A percentile compares a stretch with the other conserved stretches of the same genome.
Conservation (phyloP, 1,140 invertebrate genomes). For the Drosophila parvula region DNA sequence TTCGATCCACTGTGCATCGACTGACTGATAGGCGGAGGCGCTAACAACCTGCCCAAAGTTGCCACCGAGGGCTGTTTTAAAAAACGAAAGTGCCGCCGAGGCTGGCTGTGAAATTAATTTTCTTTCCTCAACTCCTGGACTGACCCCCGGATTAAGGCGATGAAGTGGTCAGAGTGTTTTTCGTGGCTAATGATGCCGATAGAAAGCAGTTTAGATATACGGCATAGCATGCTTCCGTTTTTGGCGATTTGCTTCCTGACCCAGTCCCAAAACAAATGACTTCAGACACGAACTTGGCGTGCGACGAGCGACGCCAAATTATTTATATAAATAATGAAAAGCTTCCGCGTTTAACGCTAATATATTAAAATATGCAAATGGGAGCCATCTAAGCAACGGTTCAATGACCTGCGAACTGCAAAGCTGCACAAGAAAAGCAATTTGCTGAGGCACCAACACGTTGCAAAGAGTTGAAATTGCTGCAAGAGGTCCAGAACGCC, state of each 20-base stretch:
- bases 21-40: constrained; percentile 46
- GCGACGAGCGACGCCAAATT: constrained; percentile 6
- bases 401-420: constrained; percentile 58
- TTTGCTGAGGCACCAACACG: constrained; percentile 67
- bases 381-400: constrained; percentile 65
- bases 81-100: constrained; percentile 64
- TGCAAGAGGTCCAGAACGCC: constrained; percentile 49
- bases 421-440: constrained; percentile 62
- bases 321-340: constrained; percentile 10
- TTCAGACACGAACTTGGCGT: constrained; percentile 70
- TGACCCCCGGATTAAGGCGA: constrained; percentile 23
- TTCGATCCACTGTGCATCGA: constrained; percentile 26
- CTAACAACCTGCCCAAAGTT: constrained; percentile 51
- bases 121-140: constrained; percentile 28
- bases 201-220: constrained; percentile 38
- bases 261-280: constrained; percentile 66
- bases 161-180: constrained; percentile 39
- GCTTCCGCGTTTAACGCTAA: constrained; percentile 61
- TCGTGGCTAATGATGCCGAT: constrained; percentile 40
- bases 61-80: constrained; percentile 53
- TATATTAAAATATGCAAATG: constrained; percentile 49
- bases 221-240: constrained; percentile 61
- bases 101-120: constrained; percentile 63
- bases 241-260: constrained; percentile 58
- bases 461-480: constrained; percentile 43